A percentile compares a stretch with the other conserved stretches of the same genome.
These are phyloP conservation scores for Embiotoca jacksoni DNA, from an alignment of 2,113 vertebrate genomes.

Conservation along the genomic window DNA sequence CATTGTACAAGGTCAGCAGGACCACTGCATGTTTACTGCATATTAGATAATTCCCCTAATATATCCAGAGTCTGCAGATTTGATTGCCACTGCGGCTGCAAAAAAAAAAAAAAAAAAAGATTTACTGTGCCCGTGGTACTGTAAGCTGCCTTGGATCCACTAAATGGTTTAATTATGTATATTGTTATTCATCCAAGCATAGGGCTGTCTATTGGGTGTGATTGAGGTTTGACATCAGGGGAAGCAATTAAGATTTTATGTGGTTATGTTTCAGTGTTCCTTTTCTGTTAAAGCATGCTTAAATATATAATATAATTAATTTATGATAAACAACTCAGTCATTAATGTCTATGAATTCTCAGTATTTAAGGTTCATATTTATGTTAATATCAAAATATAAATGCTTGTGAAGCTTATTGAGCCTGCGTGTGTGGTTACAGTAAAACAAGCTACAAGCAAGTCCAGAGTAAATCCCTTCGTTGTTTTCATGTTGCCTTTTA, in stretches of 20 bases:
- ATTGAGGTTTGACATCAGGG: constrained; percentile 52
- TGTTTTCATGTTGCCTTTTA: constrained; percentile 27
- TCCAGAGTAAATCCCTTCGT: constrained; percentile 27
- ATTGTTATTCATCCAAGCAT: constrained; percentile 44
- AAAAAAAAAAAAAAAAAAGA: constrained; percentile 6
- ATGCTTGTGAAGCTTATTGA: neutral
- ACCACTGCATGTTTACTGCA: neutral
- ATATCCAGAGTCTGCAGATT: constrained; percentile 10
- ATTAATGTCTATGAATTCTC: constrained; percentile 21
- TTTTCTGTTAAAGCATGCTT: constrained; percentile 28
- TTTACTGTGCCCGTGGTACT: constrained; percentile 15
- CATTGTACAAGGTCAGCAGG: constrained; percentile 90
- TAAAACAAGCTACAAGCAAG: neutral
- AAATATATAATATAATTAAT: constrained; percentile 1
- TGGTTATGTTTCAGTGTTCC: constrained; percentile 10
- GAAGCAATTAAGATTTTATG: constrained; percentile 47
- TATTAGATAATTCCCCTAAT: constrained; percentile 11
- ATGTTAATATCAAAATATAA: constrained; percentile 17
- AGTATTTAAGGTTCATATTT: constrained; percentile 27
- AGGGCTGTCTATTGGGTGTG: constrained; percentile 32
- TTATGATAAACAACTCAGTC: neutral
- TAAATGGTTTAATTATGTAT: constrained; percentile 58
- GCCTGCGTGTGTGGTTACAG: neutral
- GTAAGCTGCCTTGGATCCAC: constrained; percentile 18
- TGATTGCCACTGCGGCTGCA: constrained; percentile 9